These are phyloP conservation scores for Heterochromis multidens DNA, from an alignment of 2,113 vertebrate genomes.

Conservation along the genomic window DNA sequence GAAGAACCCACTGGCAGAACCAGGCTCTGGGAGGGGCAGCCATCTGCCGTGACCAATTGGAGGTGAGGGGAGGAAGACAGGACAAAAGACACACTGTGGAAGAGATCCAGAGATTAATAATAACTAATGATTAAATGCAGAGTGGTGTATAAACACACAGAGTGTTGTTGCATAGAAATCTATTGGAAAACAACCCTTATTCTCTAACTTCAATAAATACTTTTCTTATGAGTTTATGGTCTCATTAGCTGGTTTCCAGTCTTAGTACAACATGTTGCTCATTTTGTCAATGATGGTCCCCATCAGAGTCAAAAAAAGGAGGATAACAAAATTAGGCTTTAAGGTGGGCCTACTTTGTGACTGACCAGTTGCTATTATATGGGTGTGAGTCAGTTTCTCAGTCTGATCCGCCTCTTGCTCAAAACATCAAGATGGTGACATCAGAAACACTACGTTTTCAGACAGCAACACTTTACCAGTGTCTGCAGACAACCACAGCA, in stretches of 20 bases:
- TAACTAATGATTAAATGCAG: not conserved
- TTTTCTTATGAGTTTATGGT: not conserved
- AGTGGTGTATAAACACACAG: not conserved
- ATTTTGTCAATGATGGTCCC: not conserved
- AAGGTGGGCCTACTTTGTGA: not conserved
- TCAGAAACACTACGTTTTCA: not conserved
- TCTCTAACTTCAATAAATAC: not conserved
- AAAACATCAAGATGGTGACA: not conserved
- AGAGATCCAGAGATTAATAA: not conserved
- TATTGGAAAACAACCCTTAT: not conserved
- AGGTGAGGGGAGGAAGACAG: not conserved
- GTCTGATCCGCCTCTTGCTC: not conserved
- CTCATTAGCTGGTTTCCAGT: not conserved
- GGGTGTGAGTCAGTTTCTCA: not conserved
- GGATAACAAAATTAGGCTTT: not conserved
- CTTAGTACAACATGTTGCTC: not conserved
- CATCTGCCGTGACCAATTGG: not conserved
- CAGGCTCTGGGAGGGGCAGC: not conserved
- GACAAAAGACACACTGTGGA: not conserved
- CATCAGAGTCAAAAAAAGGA: not conserved
- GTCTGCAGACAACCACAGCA: not conserved
- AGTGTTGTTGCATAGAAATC: not conserved
- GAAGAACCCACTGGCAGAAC: not conserved
- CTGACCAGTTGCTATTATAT: accelerated
- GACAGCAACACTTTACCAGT: not conserved